A percentile compares a stretch with the other conserved stretches of the same genome.
phyloP scores from a whole-genome alignment of 2,797 vertebrate species.

The Pipistrellus pygmaeus region DNA sequence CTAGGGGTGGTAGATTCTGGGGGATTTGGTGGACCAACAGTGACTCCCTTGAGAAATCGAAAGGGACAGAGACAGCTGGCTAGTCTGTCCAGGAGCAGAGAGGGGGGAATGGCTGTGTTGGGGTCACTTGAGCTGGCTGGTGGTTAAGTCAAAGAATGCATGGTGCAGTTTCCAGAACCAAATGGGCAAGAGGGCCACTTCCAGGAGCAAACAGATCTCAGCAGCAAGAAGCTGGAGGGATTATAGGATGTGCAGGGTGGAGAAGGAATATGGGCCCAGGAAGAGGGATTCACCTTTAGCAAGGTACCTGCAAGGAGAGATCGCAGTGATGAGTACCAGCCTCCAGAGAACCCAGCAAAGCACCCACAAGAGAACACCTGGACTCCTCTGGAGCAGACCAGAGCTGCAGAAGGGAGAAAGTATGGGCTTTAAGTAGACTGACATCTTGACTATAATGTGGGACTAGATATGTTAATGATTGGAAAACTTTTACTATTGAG shows the following conservation, averaged over 20 bases:
- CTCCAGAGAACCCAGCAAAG: neutral
- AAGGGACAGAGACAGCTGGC: neutral
- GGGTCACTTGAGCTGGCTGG: neutral
- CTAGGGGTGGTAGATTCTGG: neutral
- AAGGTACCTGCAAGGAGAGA: neutral
- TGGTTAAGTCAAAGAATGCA: neutral
- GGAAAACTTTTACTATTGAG: neutral
- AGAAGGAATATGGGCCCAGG: neutral
- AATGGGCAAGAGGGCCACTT: neutral
- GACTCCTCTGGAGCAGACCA: neutral
- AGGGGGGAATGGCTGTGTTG: neutral
- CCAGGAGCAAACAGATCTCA: neutral
- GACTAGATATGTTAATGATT: neutral
- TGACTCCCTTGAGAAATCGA: neutral
- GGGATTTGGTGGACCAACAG: neutral
- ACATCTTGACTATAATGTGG: neutral
- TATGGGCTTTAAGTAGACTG: neutral
- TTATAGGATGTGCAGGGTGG: neutral
- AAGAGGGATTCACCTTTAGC: neutral
- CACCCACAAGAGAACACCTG: neutral
- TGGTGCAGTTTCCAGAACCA: neutral
- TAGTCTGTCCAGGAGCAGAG: neutral
- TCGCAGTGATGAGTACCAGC: rapidly evolving
- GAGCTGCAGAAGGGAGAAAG: neutral
- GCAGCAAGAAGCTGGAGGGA: neutral